Evolutionary conservation across 2,888 invertebrate species (phyloP).

Genomic region (Sphaerophoria rueppellii): DNA sequence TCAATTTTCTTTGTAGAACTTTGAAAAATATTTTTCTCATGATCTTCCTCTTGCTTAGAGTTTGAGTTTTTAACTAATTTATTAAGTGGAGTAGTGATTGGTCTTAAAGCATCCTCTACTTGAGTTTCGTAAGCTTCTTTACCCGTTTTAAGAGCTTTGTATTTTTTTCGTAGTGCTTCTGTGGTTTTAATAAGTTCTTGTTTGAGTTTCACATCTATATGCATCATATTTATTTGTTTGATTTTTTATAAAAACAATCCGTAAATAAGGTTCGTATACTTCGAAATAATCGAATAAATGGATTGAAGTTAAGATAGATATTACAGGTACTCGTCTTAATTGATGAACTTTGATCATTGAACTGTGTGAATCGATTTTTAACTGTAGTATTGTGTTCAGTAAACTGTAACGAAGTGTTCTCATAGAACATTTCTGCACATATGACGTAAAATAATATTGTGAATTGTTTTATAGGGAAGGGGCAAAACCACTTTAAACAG

Average conservation of each 20-base stretch:
- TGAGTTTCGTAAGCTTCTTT: constrained; percentile 11
- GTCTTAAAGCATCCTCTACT: constrained; percentile 20
- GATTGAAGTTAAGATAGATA: neutral
- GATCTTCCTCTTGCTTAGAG: neutral
- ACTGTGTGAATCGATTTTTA: neutral
- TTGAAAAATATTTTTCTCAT: neutral
- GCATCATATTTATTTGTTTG: neutral
- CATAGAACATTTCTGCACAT: neutral
- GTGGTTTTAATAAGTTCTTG: neutral
- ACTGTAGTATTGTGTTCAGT: neutral
- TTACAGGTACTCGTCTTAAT: neutral
- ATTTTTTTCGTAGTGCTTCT: constrained; percentile 8
- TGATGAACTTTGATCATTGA: neutral
- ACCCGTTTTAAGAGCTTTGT: neutral
- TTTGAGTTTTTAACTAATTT: constrained; percentile 28
- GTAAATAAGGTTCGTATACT: neutral
- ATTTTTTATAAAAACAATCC: neutral
- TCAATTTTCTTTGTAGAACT: neutral
- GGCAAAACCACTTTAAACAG: too few species aligned
- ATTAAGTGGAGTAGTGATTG: constrained; percentile 27
- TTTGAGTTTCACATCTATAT: constrained; percentile 3
- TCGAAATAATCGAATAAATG: neutral
- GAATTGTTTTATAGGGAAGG: neutral
- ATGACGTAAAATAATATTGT: neutral
- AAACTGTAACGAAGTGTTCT: constrained; percentile 6